Evolutionary conservation across 2,888 invertebrate genomes (phyloP).

Genomic region (Yponomeuta plumbellus): DNA sequence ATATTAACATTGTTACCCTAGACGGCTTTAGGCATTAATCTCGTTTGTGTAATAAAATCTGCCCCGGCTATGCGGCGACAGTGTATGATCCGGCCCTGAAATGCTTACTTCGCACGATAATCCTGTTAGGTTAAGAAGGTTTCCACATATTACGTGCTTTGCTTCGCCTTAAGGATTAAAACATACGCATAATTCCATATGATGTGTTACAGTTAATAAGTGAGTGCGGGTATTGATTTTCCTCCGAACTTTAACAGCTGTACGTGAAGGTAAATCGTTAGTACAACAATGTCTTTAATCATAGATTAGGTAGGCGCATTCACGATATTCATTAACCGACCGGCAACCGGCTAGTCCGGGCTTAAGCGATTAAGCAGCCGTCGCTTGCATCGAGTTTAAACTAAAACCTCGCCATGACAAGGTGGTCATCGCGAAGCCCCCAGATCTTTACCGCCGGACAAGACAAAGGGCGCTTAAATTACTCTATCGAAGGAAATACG

Average conservation of each 20-base stretch:
- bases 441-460: constrained; percentile 64
- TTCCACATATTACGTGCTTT: constrained; percentile 83
- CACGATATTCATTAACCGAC: background rate
- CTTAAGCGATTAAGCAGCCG: constrained; percentile 58
- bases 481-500: constrained; percentile 62
- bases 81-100: constrained; percentile 76
- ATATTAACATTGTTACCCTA: background rate
- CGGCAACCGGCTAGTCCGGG: constrained; percentile 24
- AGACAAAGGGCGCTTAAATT: constrained; percentile 72
- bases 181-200: constrained; percentile 58
- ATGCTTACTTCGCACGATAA: constrained; percentile 80
- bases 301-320: constrained; percentile 9
- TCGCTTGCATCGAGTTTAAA: constrained; percentile 39
- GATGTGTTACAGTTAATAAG: constrained; percentile 33
- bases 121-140: constrained; percentile 85
- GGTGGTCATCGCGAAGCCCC: constrained; percentile 72
- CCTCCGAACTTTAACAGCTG: background rate
- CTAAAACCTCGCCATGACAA: constrained; percentile 66
- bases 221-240: background rate
- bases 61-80: constrained; percentile 52
- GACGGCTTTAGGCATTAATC: constrained; percentile 49
- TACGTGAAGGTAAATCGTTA: background rate
- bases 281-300: background rate
- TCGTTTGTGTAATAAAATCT: constrained; percentile 76
- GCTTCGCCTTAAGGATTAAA: constrained; percentile 82